A percentile compares a stretch with the other conserved stretches of the same genome.
Conservation (phyloP, 1,140 invertebrate species). For the Ladona fulva region DNA sequence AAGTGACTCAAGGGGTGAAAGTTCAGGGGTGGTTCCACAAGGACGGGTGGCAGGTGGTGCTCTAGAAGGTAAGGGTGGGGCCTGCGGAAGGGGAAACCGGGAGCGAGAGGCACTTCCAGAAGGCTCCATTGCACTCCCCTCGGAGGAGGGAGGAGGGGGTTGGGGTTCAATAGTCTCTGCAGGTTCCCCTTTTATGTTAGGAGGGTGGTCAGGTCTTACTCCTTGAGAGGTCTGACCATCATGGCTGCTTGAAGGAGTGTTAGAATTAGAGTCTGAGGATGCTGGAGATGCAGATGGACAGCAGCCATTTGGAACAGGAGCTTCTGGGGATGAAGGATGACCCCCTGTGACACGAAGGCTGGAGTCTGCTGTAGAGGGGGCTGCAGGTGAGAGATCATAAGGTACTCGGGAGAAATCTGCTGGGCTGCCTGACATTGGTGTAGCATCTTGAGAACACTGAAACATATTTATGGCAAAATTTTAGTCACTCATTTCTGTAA, state of each 20-base stretch:
- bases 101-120: conserved; percentile 31
- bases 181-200: conserved; percentile 15
- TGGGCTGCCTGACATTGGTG: not conserved
- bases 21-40: conserved; percentile 48
- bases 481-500: too few relatives aligned
- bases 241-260: conserved; percentile 52
- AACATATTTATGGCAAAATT: not conserved
- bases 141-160: conserved; percentile 59
- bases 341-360: not conserved
- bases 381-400: not conserved
- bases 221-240: conserved; percentile 34
- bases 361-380: not conserved
- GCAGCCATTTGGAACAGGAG: conserved; percentile 28
- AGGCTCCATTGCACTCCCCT: conserved; percentile 28
- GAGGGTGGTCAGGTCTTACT: conserved; percentile 33
- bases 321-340: not conserved
- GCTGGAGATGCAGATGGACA: conserved; percentile 57
- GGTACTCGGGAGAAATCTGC: not conserved
- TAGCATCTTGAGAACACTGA: not conserved
- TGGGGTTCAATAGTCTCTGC: conserved; percentile 14
- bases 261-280: conserved; percentile 64
- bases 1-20: conserved; percentile 73
- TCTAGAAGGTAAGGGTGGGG: not conserved
- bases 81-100: not conserved
- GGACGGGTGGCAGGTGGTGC: conserved; percentile 52